Conservation (phyloP, 2,797 vertebrate genomes). For the Bryconaethiops microstoma region DNA sequence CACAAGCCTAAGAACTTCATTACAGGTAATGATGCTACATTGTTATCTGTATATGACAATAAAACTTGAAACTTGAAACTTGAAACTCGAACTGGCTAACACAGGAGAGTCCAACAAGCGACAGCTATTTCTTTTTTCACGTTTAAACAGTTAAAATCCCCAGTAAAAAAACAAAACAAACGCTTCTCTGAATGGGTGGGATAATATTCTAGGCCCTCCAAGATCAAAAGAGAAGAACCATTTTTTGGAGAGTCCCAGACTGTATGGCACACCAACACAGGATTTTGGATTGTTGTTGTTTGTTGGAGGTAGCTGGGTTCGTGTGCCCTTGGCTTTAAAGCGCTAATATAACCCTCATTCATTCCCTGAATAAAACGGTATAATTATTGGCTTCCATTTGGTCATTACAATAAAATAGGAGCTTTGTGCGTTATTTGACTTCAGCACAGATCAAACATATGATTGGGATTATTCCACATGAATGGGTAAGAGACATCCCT, state of each 20-base stretch:
- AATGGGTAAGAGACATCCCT: constrained; percentile 39
- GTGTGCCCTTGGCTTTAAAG: background rate
- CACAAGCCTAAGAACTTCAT: too few relatives aligned
- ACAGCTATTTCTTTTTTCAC: background rate
- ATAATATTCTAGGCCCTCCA: background rate
- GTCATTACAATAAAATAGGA: constrained; percentile 26
- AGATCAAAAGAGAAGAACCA: too few relatives aligned
- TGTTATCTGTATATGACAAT: too few relatives aligned
- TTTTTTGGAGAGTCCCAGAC: too few relatives aligned
- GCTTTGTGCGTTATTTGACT: constrained; percentile 23
- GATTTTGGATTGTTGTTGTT: too few relatives aligned
- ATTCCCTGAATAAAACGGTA: background rate
- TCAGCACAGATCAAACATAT: constrained; percentile 7
- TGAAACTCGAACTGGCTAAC: constrained; percentile 5
- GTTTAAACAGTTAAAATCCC: background rate
- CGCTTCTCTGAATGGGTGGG: background rate
- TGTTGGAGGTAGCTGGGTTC: too few relatives aligned
- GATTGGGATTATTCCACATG: constrained; percentile 41
- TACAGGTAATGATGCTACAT: too few relatives aligned
- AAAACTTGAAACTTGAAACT: too few relatives aligned
- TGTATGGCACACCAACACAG: too few relatives aligned
- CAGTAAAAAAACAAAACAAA: background rate
- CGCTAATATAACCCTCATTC: background rate
- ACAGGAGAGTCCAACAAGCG: background rate
- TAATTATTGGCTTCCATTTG: background rate